Conservation (phyloP, 1,140 invertebrate genomes). For the Pollicipes pollicipes region DNA sequence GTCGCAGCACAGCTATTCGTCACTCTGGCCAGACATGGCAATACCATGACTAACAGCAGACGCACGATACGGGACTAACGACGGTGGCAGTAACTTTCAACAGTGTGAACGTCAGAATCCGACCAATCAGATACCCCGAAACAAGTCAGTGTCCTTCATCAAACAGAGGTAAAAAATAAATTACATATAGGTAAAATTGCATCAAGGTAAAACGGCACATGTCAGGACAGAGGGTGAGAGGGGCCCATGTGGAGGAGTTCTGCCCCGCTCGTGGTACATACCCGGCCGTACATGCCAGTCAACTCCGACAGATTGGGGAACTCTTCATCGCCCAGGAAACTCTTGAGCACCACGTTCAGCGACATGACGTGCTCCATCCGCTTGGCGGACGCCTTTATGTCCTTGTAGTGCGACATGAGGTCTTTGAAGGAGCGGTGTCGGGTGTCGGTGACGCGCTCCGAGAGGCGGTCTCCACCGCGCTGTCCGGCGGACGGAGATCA, state of each 20-base stretch:
- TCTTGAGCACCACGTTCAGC: background rate
- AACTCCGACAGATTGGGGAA: constrained; percentile 11
- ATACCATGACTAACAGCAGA: constrained; percentile 6
- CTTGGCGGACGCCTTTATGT: constrained; percentile 6
- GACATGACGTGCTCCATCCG: constrained; percentile 8
- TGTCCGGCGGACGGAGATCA: constrained; percentile 4
- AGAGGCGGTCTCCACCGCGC: constrained; percentile 8
- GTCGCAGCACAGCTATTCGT: constrained; percentile 11
- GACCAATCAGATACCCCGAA: too few relatives aligned
- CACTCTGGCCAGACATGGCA: constrained; percentile 14
- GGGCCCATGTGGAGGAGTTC: too few relatives aligned
- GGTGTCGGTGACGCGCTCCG: background rate
- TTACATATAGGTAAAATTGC: constrained; percentile 12
- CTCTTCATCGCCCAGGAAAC: background rate
- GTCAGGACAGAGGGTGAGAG: constrained; percentile 12
- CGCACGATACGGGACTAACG: too few relatives aligned
- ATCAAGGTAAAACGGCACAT: constrained; percentile 16
- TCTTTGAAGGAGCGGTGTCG: constrained; percentile 9
- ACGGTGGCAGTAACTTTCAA: too few relatives aligned
- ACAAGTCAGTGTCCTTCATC: too few relatives aligned
- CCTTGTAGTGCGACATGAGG: constrained; percentile 11
- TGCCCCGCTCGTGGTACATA: constrained; percentile 15
- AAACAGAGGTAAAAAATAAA: too few relatives aligned
- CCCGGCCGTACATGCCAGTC: constrained; percentile 12
- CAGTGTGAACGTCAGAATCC: too few relatives aligned